Percentiles rank a stretch among this genome's conserved stretches.
Evolutionary conservation across 2,797 vertebrate species (phyloP).

Genomic region (Poeciliopsis infans): DNA sequence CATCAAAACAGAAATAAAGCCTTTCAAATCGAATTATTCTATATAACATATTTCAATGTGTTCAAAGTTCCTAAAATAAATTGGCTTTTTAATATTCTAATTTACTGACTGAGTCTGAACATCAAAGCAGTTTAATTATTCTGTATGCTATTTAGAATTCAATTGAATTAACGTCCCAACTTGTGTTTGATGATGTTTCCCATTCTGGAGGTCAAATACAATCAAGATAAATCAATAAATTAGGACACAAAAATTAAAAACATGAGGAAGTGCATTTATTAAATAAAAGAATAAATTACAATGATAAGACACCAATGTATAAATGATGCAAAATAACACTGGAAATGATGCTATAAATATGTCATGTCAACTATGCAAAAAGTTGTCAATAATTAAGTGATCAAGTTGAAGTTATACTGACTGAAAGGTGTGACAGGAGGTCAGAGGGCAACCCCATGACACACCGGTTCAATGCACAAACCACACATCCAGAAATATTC

Average conservation of each 20-base stretch:
- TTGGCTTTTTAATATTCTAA: too few relatives aligned
- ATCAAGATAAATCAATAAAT: background rate
- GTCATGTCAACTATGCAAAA: constrained; percentile 63
- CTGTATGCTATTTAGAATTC: background rate
- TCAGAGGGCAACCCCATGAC: constrained; percentile 35
- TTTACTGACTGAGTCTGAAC: background rate
- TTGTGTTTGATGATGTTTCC: background rate
- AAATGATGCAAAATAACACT: constrained; percentile 65
- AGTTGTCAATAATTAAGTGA: constrained; percentile 53
- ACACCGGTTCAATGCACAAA: constrained; percentile 36
- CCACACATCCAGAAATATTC: constrained; percentile 48
- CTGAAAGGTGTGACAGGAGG: constrained; percentile 36
- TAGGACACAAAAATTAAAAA: constrained; percentile 38
- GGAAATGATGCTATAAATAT: constrained; percentile 56
- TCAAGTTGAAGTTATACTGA: constrained; percentile 31
- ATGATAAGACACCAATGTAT: constrained; percentile 75
- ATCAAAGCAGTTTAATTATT: background rate
- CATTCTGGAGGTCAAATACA: background rate
- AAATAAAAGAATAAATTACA: constrained; percentile 78
- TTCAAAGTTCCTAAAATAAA: too few relatives aligned
- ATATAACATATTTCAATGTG: too few relatives aligned
- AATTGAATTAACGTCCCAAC: background rate
- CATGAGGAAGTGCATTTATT: constrained; percentile 76
- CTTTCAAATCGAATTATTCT: background rate
- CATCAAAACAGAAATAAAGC: background rate